These are phyloP conservation scores for Octonoba sinensis DNA, from an alignment of 2,888 invertebrate genomes.

Conservation along the genomic window DNA sequence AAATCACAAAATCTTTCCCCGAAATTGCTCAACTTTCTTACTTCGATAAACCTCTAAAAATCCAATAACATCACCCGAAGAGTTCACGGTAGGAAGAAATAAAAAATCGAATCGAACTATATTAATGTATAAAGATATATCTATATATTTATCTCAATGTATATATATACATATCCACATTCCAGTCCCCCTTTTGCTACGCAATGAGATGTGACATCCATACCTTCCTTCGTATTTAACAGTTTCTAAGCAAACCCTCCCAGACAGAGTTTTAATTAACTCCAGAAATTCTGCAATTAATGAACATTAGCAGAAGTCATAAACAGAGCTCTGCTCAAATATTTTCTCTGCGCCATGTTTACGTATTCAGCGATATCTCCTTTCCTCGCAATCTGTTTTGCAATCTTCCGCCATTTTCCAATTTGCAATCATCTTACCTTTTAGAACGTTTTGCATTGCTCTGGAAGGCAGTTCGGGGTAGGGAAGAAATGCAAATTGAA, in stretches of 20 bases:
- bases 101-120: not conserved
- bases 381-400: constrained; percentile 14
- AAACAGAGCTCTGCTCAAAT: constrained; percentile 40
- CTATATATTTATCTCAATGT: too few species aligned
- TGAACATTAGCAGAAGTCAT: constrained; percentile 51
- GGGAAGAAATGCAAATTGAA: constrained; percentile 1
- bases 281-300: constrained; percentile 55
- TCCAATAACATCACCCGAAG: not conserved
- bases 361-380: constrained; percentile 23
- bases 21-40: constrained; percentile 1
- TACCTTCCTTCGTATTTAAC: constrained; percentile 7
- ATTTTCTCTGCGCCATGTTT: constrained; percentile 32
- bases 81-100: not conserved
- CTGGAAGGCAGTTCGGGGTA: not conserved
- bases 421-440: constrained; percentile 8
- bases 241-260: not conserved
- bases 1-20: not conserved
- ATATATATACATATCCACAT: not conserved
- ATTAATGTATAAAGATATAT: too few species aligned
- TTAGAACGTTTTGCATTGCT: too few species aligned
- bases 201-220: constrained; percentile 20
- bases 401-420: constrained; percentile 12
- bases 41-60: not conserved
- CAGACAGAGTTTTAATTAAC: constrained; percentile 36
- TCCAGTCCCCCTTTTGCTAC: not conserved